These are phyloP conservation scores for Tineola bisselliella DNA, from an alignment of 2,888 invertebrate species.

Conservation along the genomic window DNA sequence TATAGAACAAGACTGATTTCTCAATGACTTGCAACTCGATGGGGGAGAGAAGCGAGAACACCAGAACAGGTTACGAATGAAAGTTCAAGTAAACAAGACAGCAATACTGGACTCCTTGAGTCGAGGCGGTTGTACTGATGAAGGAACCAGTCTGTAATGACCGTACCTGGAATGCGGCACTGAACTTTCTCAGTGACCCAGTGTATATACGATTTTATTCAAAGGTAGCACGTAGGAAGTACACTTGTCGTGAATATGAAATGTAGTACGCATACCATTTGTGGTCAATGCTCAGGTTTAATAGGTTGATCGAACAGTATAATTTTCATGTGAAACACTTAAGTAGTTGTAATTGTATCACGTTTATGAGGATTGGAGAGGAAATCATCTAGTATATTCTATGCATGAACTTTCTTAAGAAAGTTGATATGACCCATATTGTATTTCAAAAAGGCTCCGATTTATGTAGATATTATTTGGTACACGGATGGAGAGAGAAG, in stretches of 20 bases:
- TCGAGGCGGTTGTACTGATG: background rate
- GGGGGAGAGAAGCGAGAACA: background rate
- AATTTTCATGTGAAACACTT: background rate
- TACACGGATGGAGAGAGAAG: no score
- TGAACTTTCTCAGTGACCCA: constrained; percentile 42
- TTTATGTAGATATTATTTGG: no score
- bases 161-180: constrained; percentile 38
- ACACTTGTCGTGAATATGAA: constrained; percentile 12
- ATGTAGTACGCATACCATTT: constrained; percentile 7
- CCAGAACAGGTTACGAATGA: constrained; percentile 11
- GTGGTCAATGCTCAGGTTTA: constrained; percentile 5
- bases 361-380: background rate
- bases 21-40: constrained; percentile 40
- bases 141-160: constrained; percentile 38
- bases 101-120: constrained; percentile 6
- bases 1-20: constrained; percentile 32
- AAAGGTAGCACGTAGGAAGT: constrained; percentile 11
- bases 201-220: constrained; percentile 15
- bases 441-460: no score
- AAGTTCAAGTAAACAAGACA: constrained; percentile 8
- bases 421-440: background rate
- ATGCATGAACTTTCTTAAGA: background rate
- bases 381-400: background rate
- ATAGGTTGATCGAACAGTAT: constrained; percentile 7
- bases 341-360: background rate